Evolutionary conservation across 2,888 invertebrate species (phyloP), one percentile per base, ranked within the genome.

Genomic region (Germaria angustata): DNA sequence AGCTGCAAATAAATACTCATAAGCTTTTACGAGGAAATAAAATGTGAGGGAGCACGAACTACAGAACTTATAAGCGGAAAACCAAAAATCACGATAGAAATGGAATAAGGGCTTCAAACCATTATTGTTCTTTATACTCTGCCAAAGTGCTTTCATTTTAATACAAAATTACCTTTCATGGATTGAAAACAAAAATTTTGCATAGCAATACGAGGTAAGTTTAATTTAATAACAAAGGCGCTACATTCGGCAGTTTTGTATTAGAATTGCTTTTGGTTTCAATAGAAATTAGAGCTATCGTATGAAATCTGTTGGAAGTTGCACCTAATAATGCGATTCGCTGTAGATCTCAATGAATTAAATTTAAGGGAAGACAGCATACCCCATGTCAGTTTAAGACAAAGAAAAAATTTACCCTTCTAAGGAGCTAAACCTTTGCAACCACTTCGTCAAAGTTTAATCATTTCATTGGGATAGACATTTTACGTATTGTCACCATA

Each of bases 1-100:
- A 57, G 7, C 44, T n/a, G 53, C 32, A 41, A 28, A 68, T 9
- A 7, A 6, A 55, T 22, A 20, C 32, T 17, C 44, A 0, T 11
- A 22, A 69, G 15, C 3, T 28, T 36, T 28, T 3, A 2, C 22
- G 17, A 24, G 20, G 1, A 15, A 53, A 28, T 13, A 17, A 13
- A 15, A 17, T 44, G 46, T 65, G 46, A 49, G 44, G 11, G 6
- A 41, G 9, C 73, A 73, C 61, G 73, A 57, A 53, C 44, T 39
- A 20, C 8, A 49, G 55, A 69, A 75, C 75, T 69, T 69, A 69
- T 63, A 51, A 13, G 32, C 63, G 68, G 73, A 80, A 73, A 63
- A 24, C 41, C 55, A 51, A 22, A 46, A 73, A 75, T 68, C 53
- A 63, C 55, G 41, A 39, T 55, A 55, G 32, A 63, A 57, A 49